Percentiles rank a stretch among this genome's conserved stretches.
Conservation (phyloP, 2,113 vertebrate species). For the Gambusia holbrooki region DNA sequence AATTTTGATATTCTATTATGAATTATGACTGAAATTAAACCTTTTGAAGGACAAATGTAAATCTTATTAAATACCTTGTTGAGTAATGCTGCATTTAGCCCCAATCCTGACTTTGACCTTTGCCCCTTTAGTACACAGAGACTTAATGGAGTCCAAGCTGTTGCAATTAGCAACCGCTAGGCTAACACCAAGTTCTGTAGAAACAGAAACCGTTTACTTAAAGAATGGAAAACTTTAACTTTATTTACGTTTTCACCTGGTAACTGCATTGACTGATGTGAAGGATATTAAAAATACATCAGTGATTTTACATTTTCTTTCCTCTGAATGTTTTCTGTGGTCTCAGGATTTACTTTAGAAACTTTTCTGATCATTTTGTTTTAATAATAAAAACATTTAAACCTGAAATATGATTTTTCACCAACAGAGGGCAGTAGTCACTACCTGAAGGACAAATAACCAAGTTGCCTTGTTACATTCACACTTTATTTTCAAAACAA, state of each 20-base stretch:
- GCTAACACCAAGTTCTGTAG: not conserved
- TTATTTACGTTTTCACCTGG: not conserved
- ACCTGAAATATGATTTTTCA: slow-evolving; percentile 2
- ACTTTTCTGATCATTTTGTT: not conserved
- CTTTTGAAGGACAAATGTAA: not conserved
- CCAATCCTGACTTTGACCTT: slow-evolving; percentile 66
- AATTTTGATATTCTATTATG: not conserved
- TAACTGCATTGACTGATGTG: not conserved
- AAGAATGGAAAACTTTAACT: not conserved
- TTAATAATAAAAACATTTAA: not conserved
- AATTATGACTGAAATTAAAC: not conserved
- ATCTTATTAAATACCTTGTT: slow-evolving; percentile 23
- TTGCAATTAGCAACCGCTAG: not conserved
- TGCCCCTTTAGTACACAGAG: slow-evolving; percentile 52
- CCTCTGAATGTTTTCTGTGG: not conserved
- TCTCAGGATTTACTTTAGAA: not conserved
- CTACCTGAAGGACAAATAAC: slow-evolving; percentile 14
- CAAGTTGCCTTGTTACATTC: not conserved
- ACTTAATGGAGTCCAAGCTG: slow-evolving; percentile 37
- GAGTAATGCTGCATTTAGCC: slow-evolving; percentile 61
- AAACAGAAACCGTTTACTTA: not conserved
- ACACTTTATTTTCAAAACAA: not conserved
- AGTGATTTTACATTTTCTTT: not conserved
- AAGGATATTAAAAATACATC: not conserved
- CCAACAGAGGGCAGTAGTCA: slow-evolving; percentile 66